phyloP scores from a whole-genome alignment of 2,113 vertebrate species.

The Pterocles gutturalis region DNA sequence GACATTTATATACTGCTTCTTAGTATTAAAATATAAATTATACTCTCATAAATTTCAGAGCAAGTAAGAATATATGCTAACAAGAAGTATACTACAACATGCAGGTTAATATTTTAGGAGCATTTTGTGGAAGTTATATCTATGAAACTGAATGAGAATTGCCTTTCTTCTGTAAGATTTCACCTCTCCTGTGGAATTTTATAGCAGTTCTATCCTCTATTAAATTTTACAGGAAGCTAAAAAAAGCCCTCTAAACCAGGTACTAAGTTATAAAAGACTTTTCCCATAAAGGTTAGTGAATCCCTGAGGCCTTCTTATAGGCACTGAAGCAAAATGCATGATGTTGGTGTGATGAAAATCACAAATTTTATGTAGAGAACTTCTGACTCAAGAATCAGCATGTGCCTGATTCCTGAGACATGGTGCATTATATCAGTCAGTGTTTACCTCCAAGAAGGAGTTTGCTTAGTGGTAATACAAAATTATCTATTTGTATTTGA shows the following conservation, averaged over 20 bases:
- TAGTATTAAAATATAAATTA: background rate
- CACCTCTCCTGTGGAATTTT: background rate
- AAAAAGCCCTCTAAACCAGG: background rate
- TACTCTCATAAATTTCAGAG: background rate
- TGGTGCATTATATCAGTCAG: background rate
- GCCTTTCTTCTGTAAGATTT: background rate
- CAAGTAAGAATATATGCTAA: background rate
- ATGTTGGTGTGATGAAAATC: background rate
- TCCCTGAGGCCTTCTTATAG: background rate
- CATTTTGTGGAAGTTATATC: background rate
- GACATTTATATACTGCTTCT: background rate
- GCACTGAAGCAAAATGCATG: background rate
- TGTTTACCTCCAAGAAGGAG: background rate
- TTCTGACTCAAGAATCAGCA: background rate
- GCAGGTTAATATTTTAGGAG: background rate
- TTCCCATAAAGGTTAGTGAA: background rate
- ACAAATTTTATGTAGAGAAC: background rate
- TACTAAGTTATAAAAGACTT: background rate
- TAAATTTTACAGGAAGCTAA: slow-evolving; percentile 20
- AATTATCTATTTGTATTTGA: background rate
- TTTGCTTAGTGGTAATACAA: background rate
- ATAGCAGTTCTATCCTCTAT: background rate
- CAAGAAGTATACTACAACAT: background rate
- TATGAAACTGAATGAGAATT: background rate
- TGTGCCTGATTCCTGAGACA: background rate